Conservation (phyloP, 2,113 vertebrate species). For the Atrichornis clamosus region DNA sequence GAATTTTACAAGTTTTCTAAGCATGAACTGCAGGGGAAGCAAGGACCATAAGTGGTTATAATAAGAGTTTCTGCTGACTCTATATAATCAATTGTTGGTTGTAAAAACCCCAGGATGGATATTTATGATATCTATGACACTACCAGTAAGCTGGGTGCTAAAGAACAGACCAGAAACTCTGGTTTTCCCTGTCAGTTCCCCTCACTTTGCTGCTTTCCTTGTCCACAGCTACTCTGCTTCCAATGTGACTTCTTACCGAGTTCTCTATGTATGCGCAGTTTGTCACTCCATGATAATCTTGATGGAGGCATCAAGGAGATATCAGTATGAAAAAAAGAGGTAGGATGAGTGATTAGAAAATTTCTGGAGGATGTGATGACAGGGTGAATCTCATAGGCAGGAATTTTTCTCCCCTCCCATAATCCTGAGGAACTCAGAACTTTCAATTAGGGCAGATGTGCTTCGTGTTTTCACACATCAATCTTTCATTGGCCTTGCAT, state of each 20-base stretch:
- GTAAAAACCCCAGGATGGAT: not conserved
- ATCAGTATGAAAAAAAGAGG: not conserved
- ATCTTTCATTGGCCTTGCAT: conserved; percentile 65
- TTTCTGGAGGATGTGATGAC: not conserved
- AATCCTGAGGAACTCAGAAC: conserved; percentile 1
- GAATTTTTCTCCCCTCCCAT: not conserved
- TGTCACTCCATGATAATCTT: not conserved
- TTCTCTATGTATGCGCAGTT: not conserved
- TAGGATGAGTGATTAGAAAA: conserved; percentile 27
- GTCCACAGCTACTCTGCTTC: not conserved
- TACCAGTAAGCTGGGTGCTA: not conserved
- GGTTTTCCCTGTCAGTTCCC: not conserved
- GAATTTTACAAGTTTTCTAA: not conserved
- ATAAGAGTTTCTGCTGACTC: not conserved
- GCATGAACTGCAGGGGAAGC: not conserved
- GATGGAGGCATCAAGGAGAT: not conserved
- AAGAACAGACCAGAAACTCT: not conserved
- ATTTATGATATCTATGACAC: not conserved
- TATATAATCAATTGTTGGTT: not conserved
- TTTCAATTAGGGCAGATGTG: conserved; percentile 31
- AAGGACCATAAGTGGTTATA: not conserved
- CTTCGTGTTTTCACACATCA: conserved; percentile 52
- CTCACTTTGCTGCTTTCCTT: not conserved
- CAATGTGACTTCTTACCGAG: not conserved
- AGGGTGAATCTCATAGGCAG: not conserved